A percentile compares a stretch with the other conserved stretches of the same genome.
phyloP scores from a whole-genome alignment of 2,888 invertebrate species.

The Megastigmus dorsalis region DNA sequence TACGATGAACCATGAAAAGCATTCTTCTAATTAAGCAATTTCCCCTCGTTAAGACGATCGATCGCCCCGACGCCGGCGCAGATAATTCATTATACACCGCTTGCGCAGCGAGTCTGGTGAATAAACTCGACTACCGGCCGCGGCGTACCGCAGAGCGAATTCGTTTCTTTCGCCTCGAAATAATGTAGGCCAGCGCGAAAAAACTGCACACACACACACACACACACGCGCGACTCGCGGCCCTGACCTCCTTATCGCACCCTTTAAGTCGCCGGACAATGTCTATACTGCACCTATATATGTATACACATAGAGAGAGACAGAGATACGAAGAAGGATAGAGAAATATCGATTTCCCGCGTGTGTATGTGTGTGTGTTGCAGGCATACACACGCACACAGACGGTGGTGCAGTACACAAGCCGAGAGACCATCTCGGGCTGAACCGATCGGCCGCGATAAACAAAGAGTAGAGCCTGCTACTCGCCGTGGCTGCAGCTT shows the following conservation, averaged over 20 bases:
- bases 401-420: not conserved
- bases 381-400: too few species aligned
- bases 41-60: constrained; percentile 18
- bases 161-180: constrained; percentile 13
- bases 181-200: constrained; percentile 12
- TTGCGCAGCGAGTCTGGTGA: too few species aligned
- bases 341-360: constrained; percentile 6
- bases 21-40: constrained; percentile 31
- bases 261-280: too few species aligned
- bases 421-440: too few species aligned
- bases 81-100: constrained; percentile 19
- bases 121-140: not conserved
- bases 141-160: not conserved
- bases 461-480: too few species aligned
- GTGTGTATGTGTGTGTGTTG: too few species aligned
- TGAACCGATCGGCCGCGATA: constrained; percentile 19
- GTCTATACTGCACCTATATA: too few species aligned
- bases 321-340: not conserved
- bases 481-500: not conserved
- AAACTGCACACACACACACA: not conserved
- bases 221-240: not conserved
- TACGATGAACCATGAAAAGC: not conserved
- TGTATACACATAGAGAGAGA: not conserved
- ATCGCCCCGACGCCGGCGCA: not conserved
- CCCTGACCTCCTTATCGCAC: constrained; percentile 39